phyloP scores from a whole-genome alignment of 2,113 vertebrate species.

The Takifugu bimaculatus region DNA sequence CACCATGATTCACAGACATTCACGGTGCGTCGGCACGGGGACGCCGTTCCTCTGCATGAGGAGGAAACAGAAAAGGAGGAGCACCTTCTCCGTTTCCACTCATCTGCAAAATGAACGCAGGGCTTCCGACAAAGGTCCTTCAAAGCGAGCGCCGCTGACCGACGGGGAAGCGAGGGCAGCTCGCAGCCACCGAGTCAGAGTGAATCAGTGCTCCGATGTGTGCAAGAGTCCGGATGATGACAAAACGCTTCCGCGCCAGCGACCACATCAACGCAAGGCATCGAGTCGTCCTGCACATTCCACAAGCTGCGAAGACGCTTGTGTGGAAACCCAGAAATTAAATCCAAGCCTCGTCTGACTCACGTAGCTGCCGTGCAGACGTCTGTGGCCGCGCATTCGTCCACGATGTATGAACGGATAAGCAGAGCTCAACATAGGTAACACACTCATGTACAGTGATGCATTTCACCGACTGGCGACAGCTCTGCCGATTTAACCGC shows the following conservation, averaged over 20 bases:
- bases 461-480: background rate
- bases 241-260: constrained; percentile 25
- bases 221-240: constrained; percentile 36
- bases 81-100: constrained; percentile 1
- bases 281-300: constrained; percentile 4
- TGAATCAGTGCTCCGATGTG: constrained; percentile 44
- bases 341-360: constrained; percentile 7
- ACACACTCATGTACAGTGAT: background rate
- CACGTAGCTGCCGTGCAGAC: constrained; percentile 2
- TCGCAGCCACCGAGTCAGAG: constrained; percentile 32
- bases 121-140: constrained; percentile 19
- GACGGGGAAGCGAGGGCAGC: constrained; percentile 42
- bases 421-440: constrained; percentile 8
- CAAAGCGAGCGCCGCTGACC: constrained; percentile 35
- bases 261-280: background rate
- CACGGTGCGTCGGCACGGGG: constrained; percentile 14
- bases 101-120: constrained; percentile 17
- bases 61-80: background rate
- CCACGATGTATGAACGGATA: constrained; percentile 8
- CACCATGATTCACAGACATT: constrained; percentile 40
- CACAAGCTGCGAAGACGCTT: background rate
- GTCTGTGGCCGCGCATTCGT: background rate
- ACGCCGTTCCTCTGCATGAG: constrained; percentile 16
- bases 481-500: constrained; percentile 11
- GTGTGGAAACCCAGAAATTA: background rate